Conservation (phyloP, 2,888 invertebrate genomes). For the Cephus runcator region DNA sequence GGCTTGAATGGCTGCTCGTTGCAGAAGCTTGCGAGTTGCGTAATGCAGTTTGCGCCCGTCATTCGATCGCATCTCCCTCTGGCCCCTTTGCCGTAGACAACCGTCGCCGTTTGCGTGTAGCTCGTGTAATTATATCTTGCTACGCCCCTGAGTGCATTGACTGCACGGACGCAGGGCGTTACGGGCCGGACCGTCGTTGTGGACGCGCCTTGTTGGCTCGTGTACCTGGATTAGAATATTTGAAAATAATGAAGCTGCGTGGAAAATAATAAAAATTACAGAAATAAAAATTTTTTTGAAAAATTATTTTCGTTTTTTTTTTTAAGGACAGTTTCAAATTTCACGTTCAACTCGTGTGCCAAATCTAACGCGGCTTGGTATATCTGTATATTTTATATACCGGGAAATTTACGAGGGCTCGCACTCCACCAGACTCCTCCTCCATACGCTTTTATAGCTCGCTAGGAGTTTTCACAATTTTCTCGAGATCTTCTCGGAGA, state of each 20-base stretch:
- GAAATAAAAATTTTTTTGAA: background rate
- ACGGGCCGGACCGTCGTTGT: background rate
- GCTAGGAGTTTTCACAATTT: background rate
- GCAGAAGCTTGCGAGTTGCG: background rate
- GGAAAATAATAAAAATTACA: background rate
- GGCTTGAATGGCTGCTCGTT: background rate
- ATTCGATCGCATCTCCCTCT: background rate
- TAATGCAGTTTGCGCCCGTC: background rate
- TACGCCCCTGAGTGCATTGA: background rate
- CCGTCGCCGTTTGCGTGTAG: background rate
- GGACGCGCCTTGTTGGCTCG: background rate
- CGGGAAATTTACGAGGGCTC: background rate
- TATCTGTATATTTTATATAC: background rate
- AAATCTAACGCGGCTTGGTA: background rate
- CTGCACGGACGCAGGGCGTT: background rate
- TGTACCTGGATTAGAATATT: background rate
- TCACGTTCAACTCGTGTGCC: rapidly evolving
- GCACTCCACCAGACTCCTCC: background rate
- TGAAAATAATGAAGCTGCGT: background rate
- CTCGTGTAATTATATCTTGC: background rate
- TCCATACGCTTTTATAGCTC: background rate
- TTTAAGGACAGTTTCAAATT: background rate
- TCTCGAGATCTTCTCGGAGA: background rate
- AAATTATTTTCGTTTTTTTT: background rate
- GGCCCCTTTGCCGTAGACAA: background rate